Percentiles rank a stretch among this genome's conserved stretches.
These are phyloP conservation scores for Agrochola lychnidis DNA, from an alignment of 2,888 invertebrate species.

Conservation along the genomic window DNA sequence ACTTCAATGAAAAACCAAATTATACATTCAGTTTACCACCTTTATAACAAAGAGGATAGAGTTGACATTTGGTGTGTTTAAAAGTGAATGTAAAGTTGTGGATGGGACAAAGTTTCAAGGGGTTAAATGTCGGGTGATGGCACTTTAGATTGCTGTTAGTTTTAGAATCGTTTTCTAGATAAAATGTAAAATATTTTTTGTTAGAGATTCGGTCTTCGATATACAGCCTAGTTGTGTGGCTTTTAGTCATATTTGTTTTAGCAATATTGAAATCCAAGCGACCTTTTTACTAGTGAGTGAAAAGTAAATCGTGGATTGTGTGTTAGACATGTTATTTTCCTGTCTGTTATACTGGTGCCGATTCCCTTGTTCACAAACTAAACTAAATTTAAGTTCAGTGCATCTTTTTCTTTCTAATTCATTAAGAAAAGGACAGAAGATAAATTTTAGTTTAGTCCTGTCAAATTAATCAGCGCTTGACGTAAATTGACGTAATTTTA, in stretches of 20 bases:
- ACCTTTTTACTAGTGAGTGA: neutral
- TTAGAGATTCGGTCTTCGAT: conserved; percentile 7
- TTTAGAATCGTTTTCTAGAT: conserved; percentile 47
- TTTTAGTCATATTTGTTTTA: conserved; percentile 1
- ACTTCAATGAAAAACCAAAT: conserved; percentile 10
- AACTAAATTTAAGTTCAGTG: too few species aligned
- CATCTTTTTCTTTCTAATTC: too few species aligned
- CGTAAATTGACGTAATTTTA: too few species aligned
- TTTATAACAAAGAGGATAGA: conserved; percentile 19
- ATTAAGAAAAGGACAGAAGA: too few species aligned
- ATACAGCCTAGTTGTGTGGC: neutral
- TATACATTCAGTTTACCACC: neutral
- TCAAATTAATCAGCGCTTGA: too few species aligned
- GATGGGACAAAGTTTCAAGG: conserved; percentile 35
- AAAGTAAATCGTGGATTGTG: neutral
- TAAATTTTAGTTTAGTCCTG: too few species aligned
- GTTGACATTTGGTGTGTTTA: conserved; percentile 5
- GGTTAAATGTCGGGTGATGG: conserved; percentile 65
- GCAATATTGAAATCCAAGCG: neutral
- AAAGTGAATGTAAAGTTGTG: neutral
- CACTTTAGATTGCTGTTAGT: conserved; percentile 52
- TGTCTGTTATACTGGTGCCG: neutral
- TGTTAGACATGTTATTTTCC: neutral
- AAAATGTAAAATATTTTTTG: conserved; percentile 38
- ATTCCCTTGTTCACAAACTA: too few species aligned